Base-by-base conservation (phyloP, 2,113 vertebrate genomes). In the Oxyura jamaicensis region DNA sequence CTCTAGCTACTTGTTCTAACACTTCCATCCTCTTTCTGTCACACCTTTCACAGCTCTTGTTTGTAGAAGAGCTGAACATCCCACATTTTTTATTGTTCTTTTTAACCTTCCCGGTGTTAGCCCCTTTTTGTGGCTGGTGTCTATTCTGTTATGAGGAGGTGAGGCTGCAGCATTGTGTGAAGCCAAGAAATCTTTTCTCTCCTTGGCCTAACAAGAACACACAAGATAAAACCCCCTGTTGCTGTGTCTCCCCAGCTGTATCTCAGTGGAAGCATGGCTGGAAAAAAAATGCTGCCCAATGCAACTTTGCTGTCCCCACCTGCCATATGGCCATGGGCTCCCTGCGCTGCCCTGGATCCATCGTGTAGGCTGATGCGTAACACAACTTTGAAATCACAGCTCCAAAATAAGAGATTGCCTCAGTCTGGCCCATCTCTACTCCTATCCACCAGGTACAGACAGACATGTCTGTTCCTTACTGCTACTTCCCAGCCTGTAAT, bases 271-370 rank as follows among this genome's bases (percentile, higher is more conserved):
- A 86, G 16, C 6, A 50, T 59, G 31, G 10, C 52, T 56, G 83
- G 29, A 44, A 33, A 56, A 22, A 18, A 36, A 33, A 15, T 59
- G 16, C 23, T 62, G 50, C 58, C 35, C 63, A 71, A 1, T 10
- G 44, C 59, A 39, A 39, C 66, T 28, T 23, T 26, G 26, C 63
- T 53, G n/a, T 68, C 55, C 50, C 55, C 22, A 29, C 42, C 33
- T 53, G 33, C 42, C 0, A 0, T n/a, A 63, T 28, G 39, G 16
- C 35, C 1, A 0, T 8, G 59, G 48, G 62, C 39, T 65, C 62
- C 25, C 50, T 25, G 50, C 50, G 13, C 23, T 52, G 50, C 50
- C 50, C 26, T 41, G 26, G 18, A 65, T 41, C 62, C 26, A 29
- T 29, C 8, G 18, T 8, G 26, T 39, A 41, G 19, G 26, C 36